Conservation (phyloP, 1,140 invertebrate genomes). For the Megalonaias nervosa region DNA sequence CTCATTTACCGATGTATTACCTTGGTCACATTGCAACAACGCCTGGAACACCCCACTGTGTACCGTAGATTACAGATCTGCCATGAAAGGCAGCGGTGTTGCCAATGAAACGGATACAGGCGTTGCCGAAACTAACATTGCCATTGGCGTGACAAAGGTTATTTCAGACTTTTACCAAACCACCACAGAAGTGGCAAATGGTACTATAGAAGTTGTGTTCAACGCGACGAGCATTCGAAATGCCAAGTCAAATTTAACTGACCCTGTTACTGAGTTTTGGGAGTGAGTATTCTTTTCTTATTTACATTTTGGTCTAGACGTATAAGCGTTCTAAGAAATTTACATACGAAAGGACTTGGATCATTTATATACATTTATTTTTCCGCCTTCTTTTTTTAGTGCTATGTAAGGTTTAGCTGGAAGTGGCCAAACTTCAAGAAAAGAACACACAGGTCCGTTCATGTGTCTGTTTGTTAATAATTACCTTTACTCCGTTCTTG, state of each 20-base stretch:
- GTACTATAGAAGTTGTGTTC: no score
- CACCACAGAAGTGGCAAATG: no score
- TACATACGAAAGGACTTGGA: no score
- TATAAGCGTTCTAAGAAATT: background rate
- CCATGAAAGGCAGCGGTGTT: background rate
- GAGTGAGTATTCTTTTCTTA: constrained; percentile 58
- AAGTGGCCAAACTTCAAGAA: no score
- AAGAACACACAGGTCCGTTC: no score
- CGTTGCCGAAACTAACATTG: no score
- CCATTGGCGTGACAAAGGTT: no score
- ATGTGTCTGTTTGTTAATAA: no score
- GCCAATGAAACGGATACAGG: background rate
- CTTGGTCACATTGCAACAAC: constrained; percentile 71
- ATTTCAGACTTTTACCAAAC: no score
- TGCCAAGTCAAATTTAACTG: constrained; percentile 13
- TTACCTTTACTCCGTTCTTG: no score
- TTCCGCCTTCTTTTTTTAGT: background rate
- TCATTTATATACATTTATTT: background rate
- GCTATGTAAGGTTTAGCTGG: background rate
- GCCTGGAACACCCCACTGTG: constrained; percentile 70
- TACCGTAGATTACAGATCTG: constrained; percentile 12
- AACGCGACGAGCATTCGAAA: no score
- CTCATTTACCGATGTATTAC: constrained; percentile 64
- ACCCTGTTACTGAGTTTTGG: constrained; percentile 68
- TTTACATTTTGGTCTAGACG: background rate